Conservation (phyloP, 2,113 vertebrate species). For the Nothoprocta perdicaria region DNA sequence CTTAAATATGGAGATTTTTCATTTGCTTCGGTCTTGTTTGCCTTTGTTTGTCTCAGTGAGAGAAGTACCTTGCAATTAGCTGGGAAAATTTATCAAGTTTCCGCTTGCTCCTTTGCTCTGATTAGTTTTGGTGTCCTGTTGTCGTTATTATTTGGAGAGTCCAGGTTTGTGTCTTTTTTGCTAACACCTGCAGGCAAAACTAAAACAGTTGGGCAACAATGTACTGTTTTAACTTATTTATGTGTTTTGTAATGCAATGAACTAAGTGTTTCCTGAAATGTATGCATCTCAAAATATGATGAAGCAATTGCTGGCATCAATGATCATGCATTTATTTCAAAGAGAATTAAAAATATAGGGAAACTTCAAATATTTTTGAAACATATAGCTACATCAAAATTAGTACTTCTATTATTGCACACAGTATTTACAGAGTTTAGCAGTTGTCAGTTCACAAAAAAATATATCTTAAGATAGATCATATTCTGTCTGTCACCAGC, state of each 20-base stretch:
- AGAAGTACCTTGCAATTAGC: slow-evolving; percentile 2
- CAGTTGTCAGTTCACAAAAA: slow-evolving; percentile 43
- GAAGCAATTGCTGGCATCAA: not conserved
- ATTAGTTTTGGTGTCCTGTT: not conserved
- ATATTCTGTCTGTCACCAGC: slow-evolving; percentile 50
- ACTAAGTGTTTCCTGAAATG: not conserved
- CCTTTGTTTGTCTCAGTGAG: slow-evolving; percentile 7
- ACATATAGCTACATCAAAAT: slow-evolving; percentile 28
- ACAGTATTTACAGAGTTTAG: slow-evolving; percentile 38
- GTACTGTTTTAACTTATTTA: not conserved
- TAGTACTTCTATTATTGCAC: slow-evolving; percentile 44
- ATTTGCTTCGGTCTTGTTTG: not conserved
- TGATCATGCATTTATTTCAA: slow-evolving; percentile 9
- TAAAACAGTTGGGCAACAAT: not conserved
- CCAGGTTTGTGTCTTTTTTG: slow-evolving; percentile 36
- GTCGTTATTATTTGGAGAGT: not conserved
- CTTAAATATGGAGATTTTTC: not conserved
- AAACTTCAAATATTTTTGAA: not conserved
- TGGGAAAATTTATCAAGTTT: slow-evolving; percentile 35
- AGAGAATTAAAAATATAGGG: slow-evolving; percentile 3
- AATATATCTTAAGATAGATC: slow-evolving; percentile 21
- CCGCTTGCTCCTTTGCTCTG: not conserved
- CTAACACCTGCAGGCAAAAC: not conserved
- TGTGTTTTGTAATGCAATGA: not conserved
- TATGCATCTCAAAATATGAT: slow-evolving; percentile 5